Evolutionary conservation across 2,888 invertebrate genomes (phyloP).

Genomic region (Lasioglossum oenotherae): DNA sequence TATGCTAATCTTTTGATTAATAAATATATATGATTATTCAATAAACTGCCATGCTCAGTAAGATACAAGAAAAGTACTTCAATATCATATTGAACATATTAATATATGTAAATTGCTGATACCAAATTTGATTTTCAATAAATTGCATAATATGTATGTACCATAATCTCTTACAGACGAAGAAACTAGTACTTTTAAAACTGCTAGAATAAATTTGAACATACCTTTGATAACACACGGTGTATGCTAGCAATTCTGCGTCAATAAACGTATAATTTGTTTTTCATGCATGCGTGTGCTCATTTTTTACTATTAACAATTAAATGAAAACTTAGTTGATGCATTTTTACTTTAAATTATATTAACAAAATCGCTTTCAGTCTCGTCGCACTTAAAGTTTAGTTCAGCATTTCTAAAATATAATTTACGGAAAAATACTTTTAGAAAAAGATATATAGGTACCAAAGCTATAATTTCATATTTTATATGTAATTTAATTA

Average conservation of each 20-base stretch:
- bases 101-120: constrained; percentile 47
- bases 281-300: constrained; percentile 37
- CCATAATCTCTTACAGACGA: constrained; percentile 21
- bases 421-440: constrained; percentile 8
- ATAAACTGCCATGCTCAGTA: constrained; percentile 61
- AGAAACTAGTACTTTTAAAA: constrained; percentile 44
- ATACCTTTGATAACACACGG: constrained; percentile 49
- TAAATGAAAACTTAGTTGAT: not conserved
- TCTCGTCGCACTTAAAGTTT: not conserved
- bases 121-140: constrained; percentile 47
- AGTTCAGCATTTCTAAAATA: not conserved
- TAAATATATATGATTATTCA: constrained; percentile 49
- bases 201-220: constrained; percentile 29
- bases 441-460: not conserved
- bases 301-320: constrained; percentile 1
- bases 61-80: constrained; percentile 49
- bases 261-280: constrained; percentile 52
- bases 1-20: constrained; percentile 42
- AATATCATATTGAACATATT: constrained; percentile 42
- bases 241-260: constrained; percentile 48
- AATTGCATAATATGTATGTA: constrained; percentile 56
- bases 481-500: constrained; percentile 9
- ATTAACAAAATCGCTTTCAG: not conserved
- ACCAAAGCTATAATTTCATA: constrained; percentile 20
- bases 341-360: not conserved